phyloP scores from a whole-genome alignment of 2,888 invertebrate species.

The Leptinotarsa peninsularis region DNA sequence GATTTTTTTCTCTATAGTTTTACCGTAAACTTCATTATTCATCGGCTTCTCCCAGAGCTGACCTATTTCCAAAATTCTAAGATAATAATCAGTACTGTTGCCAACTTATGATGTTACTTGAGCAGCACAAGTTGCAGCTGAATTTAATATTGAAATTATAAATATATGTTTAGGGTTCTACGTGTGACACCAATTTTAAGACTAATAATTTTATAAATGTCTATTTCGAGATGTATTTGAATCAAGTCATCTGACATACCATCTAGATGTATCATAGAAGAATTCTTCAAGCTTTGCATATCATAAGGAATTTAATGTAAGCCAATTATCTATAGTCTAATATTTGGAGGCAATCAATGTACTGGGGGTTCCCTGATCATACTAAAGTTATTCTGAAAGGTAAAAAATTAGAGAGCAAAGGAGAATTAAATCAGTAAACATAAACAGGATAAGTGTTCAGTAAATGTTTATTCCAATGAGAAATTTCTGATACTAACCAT shows the following conservation, averaged over 20 bases:
- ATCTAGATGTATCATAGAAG: conserved; percentile 20
- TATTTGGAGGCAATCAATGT: conserved; percentile 1
- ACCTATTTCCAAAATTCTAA: conserved; percentile 23
- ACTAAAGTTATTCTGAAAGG: background rate
- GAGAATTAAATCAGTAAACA: no score
- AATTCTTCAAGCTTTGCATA: conserved; percentile 18
- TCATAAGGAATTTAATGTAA: conserved; percentile 2
- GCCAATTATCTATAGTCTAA: conserved; percentile 11
- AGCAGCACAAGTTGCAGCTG: conserved; percentile 32
- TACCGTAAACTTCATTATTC: background rate
- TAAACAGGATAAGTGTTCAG: no score
- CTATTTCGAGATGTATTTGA: conserved; percentile 33
- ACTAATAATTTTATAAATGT: conserved; percentile 45
- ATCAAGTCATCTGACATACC: conserved; percentile 25
- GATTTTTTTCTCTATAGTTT: background rate
- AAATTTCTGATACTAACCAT: no score
- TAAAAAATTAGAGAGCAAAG: background rate
- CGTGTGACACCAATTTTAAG: conserved; percentile 47
- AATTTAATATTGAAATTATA: conserved; percentile 27
- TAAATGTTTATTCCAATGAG: no score
- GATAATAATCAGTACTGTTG: conserved; percentile 32
- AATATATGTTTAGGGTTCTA: conserved; percentile 39
- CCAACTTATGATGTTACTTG: conserved; percentile 36
- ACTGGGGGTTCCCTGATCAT: background rate
- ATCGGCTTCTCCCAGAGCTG: background rate